Evolutionary conservation across 2,888 invertebrate genomes (phyloP).

Genomic region (Orthonychiurus folsomi): DNA sequence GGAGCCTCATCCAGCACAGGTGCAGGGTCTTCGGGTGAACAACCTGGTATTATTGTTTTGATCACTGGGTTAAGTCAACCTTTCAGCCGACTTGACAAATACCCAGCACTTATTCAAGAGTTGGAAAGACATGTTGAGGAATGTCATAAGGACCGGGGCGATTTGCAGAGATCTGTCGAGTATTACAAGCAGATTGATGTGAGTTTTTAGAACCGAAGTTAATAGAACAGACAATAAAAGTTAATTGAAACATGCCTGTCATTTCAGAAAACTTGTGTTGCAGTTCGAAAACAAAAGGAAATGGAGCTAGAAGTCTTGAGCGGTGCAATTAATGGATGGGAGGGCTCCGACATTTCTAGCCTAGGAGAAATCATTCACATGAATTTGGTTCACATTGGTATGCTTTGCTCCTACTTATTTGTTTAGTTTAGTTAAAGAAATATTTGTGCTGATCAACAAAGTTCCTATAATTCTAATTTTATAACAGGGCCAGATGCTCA

Average conservation of each 20-base stretch:
- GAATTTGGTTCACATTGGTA: conserved; percentile 75
- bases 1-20: conserved; percentile 52
- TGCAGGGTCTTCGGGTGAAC: conserved; percentile 65
- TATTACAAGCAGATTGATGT: conserved; percentile 93
- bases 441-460: neutral
- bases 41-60: conserved; percentile 76
- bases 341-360: conserved; percentile 62
- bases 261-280: conserved; percentile 70
- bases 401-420: neutral
- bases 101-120: conserved; percentile 88
- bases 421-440: conserved; percentile 6
- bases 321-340: conserved; percentile 90
- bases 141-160: conserved; percentile 89
- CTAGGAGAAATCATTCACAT: conserved; percentile 84
- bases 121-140: conserved; percentile 91
- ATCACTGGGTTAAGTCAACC: conserved; percentile 91
- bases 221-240: neutral
- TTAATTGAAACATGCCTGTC: conserved; percentile 1
- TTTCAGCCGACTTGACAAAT: conserved; percentile 88
- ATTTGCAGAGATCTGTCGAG: conserved; percentile 87
- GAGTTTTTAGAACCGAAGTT: conserved; percentile 41
- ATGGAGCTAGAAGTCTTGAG: conserved; percentile 89
- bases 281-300: conserved; percentile 85
- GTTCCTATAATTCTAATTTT: conserved; percentile 11
- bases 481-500: conserved; percentile 20